Evolutionary conservation across 2,113 vertebrate species (phyloP), one percentile per base, ranked within the genome.

Genomic region (Canis aureus): DNA sequence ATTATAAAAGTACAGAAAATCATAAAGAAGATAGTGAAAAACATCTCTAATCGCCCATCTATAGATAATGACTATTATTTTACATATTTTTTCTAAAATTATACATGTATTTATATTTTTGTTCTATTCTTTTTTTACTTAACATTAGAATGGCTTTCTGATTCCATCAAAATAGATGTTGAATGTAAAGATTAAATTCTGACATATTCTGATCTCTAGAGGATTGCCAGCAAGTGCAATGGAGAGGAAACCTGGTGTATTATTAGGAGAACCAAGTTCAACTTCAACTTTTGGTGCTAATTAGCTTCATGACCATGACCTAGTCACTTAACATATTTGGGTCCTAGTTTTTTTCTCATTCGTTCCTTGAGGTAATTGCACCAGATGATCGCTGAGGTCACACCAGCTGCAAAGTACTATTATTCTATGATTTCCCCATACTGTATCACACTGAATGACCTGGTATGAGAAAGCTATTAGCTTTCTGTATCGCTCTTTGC

Each of bases 391-490:
- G 7, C n/a, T 81, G 80, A 89, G 23, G 69, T 95, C 78, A 82
- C 11, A 49, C 15, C 49, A 91, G 29, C 32, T 81, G 53, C 25
- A 89, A 71, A 89, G 86, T 78, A 49, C 29, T 67, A 22, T 74
- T 57, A 49, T 88, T 3, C n/a, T 95, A 16, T 53, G n/a, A 86
- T 88, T 95, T 94, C 25, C 55, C 6, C 90, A 62, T 83, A 91
- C 35, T 88, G 9, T 15, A 91, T 98, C 17, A 29, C 62, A 87
- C 86, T 67, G 81, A 96, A 96, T 97, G 93, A 88, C 62, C 91
- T 74, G 81, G 12, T 94, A 96, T 97, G 96, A 97, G 79, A 95
- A 66, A 96, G n/a, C 19, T 71, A 71, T 90, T 97, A 96, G 51
- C 66, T 97, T 97, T 94, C 62, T 95, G 19, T 23, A 0, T 51